A percentile compares a stretch with the other conserved stretches of the same genome.
Conservation (phyloP, 1,140 invertebrate genomes). For the Nephila pilipes region DNA sequence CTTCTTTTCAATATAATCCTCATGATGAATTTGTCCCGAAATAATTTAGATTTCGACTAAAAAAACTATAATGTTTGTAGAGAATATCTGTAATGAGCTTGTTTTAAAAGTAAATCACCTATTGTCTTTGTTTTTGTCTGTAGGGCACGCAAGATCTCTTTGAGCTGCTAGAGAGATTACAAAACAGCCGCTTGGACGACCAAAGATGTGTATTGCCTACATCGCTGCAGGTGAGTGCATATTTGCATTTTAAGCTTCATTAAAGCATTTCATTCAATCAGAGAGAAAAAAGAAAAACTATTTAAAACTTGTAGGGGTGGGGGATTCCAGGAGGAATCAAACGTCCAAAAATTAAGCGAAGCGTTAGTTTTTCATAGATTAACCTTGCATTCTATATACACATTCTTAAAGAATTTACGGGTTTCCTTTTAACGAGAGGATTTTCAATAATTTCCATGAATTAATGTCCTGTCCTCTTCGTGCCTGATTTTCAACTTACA, state of each 20-base stretch:
- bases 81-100: not conserved
- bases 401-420: too few species aligned
- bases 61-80: not conserved
- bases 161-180: constrained; percentile 93
- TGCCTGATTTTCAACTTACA: too few species aligned
- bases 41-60: not conserved
- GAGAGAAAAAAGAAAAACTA: too few species aligned
- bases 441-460: too few species aligned
- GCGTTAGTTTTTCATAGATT: too few species aligned
- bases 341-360: too few species aligned
- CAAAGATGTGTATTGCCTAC: constrained; percentile 95
- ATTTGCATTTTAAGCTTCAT: not conserved
- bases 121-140: not conserved
- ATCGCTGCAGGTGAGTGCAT: constrained; percentile 89
- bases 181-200: constrained; percentile 95
- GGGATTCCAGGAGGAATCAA: too few species aligned
- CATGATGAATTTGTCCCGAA: not conserved
- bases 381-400: too few species aligned
- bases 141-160: constrained; percentile 84
- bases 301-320: too few species aligned
- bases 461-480: too few species aligned
- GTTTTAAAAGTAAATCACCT: not conserved
- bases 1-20: not conserved
- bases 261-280: too few species aligned
- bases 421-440: too few species aligned